Evolutionary conservation across 2,113 vertebrate genomes (phyloP).

Genomic region (Chrysochloris asiatica): DNA sequence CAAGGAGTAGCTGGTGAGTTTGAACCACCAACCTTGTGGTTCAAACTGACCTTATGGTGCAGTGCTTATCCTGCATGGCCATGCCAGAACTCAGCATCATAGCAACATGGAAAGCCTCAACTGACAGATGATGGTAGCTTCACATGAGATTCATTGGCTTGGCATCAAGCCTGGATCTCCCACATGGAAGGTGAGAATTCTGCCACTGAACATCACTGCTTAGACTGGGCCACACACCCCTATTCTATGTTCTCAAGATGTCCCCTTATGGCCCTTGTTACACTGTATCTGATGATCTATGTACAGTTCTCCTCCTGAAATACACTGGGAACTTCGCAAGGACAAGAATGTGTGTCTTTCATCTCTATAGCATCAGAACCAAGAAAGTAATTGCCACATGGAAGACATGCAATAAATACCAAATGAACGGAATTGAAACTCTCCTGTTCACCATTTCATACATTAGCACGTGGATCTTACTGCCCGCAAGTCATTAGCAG

Average conservation of each 20-base stretch:
- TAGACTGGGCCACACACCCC: neutral
- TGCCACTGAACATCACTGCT: neutral
- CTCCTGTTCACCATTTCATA: neutral
- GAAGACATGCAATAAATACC: neutral
- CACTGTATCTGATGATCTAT: neutral
- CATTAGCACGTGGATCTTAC: neutral
- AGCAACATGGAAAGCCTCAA: neutral
- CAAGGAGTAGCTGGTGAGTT: no score
- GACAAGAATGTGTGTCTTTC: neutral
- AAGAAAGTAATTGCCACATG: neutral
- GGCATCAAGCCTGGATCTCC: neutral
- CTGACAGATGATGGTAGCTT: neutral
- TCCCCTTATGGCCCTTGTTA: neutral
- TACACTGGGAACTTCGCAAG: neutral
- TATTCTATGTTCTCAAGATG: neutral
- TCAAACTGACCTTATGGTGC: no score
- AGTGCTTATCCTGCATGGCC: no score
- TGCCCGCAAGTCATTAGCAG: neutral
- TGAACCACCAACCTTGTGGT: no score
- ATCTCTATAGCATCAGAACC: neutral
- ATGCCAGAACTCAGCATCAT: no score
- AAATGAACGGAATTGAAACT: neutral
- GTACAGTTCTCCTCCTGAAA: neutral
- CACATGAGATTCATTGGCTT: neutral
- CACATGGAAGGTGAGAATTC: neutral